Percentiles rank a stretch among this genome's conserved stretches.
Conservation (phyloP, 2,888 invertebrate species). For the Cerastoderma edule region DNA sequence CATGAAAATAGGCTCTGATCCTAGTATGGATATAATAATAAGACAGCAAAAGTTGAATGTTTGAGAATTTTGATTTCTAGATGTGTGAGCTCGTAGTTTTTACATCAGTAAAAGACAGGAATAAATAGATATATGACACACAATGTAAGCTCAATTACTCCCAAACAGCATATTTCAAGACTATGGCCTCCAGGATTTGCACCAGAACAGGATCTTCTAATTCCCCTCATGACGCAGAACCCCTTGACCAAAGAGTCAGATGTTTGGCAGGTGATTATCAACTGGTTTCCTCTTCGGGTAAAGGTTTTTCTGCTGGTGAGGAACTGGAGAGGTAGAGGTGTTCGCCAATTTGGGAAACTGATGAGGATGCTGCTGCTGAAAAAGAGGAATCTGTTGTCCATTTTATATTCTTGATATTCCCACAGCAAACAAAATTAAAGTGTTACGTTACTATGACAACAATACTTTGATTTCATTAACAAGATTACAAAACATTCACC, state of each 20-base stretch:
- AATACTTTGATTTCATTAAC: no score
- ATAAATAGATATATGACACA: conserved; percentile 9
- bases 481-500: no score
- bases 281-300: conserved; percentile 55
- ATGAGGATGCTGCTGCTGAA: conserved; percentile 60
- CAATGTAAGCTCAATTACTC: conserved; percentile 64
- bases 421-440: conserved; percentile 48
- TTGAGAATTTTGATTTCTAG: conserved; percentile 4
- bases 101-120: not conserved
- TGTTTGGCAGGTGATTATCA: conserved; percentile 77
- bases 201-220: conserved; percentile 58
- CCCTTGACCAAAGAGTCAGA: conserved; percentile 82
- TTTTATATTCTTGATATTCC: conserved; percentile 50
- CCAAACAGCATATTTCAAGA: conserved; percentile 55
- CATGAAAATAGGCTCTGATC: no score
- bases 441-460: no score
- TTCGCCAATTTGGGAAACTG: conserved; percentile 56
- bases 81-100: not conserved
- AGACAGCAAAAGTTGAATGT: no score
- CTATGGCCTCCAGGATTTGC: conserved; percentile 75
- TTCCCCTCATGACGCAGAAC: conserved; percentile 78
- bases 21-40: no score
- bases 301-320: conserved; percentile 60
- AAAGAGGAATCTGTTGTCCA: conserved; percentile 52
- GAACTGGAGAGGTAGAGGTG: conserved; percentile 73